These are phyloP conservation scores for Bibio marci DNA, from an alignment of 2,888 invertebrate species.

Conservation along the genomic window DNA sequence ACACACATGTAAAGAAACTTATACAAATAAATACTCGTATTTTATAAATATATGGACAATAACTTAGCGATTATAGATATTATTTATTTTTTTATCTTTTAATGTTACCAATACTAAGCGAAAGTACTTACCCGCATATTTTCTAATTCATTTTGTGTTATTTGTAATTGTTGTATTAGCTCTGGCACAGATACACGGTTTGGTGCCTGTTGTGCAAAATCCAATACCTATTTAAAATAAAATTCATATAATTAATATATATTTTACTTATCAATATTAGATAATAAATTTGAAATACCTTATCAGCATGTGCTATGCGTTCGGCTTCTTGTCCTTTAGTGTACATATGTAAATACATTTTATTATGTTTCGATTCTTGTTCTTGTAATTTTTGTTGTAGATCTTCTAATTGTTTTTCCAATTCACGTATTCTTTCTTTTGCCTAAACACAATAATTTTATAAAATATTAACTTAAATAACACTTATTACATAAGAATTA, in stretches of 20 bases:
- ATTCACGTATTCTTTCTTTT: conserved; percentile 46
- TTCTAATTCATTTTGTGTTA: conserved; percentile 72
- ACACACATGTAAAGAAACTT: too few species aligned
- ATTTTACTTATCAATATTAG: conserved; percentile 1
- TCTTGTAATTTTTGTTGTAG: conserved; percentile 49
- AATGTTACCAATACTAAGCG: too few species aligned
- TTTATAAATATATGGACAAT: too few species aligned
- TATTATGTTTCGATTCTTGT: conserved; percentile 54
- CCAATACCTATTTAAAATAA: conserved; percentile 18
- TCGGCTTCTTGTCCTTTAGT: conserved; percentile 69
- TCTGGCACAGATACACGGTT: conserved; percentile 64
- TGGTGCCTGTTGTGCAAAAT: conserved; percentile 40
- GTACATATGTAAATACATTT: conserved; percentile 68
- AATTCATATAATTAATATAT: background rate
- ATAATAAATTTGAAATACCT: conserved; percentile 31
- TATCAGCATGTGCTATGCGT: conserved; percentile 47
- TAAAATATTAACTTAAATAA: conserved; percentile 7
- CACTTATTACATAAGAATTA: background rate
- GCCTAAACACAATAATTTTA: conserved; percentile 32
- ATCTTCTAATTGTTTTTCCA: conserved; percentile 56
- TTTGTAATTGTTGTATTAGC: conserved; percentile 63
- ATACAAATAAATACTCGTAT: too few species aligned
- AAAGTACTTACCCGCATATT: conserved; percentile 58
- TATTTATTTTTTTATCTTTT: too few species aligned
- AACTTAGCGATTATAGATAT: too few species aligned